phyloP scores from a whole-genome alignment of 2,888 invertebrate species.

The Elysia crispata region DNA sequence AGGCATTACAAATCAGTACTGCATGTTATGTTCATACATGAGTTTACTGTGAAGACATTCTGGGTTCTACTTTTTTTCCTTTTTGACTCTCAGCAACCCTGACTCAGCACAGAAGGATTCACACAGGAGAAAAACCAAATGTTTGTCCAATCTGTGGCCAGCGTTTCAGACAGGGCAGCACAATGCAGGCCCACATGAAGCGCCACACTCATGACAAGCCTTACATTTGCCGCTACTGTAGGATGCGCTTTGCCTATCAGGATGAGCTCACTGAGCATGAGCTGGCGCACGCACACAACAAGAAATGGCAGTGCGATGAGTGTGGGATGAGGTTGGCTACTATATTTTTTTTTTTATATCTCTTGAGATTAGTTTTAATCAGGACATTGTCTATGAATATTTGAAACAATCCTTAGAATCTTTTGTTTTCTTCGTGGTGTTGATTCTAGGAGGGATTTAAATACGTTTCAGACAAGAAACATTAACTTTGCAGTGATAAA shows the following conservation, averaged over 20 bases:
- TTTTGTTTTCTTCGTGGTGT: no score
- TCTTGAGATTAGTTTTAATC: background rate
- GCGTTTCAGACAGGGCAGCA: conserved; percentile 44
- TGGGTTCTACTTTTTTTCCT: no score
- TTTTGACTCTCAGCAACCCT: conserved; percentile 29
- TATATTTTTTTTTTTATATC: background rate
- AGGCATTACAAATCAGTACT: no score
- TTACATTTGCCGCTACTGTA: conserved; percentile 45
- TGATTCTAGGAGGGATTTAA: no score
- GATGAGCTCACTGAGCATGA: conserved; percentile 45
- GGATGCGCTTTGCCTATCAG: conserved; percentile 41
- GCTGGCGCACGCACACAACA: conserved; percentile 36
- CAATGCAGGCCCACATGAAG: conserved; percentile 43
- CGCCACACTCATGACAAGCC: conserved; percentile 42
- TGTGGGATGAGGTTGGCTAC: conserved; percentile 46
- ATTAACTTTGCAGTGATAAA: no score
- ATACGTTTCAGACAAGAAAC: no score
- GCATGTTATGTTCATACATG: no score
- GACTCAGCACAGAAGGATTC: conserved; percentile 37
- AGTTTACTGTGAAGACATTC: no score
- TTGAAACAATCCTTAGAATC: no score
- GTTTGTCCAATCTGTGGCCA: conserved; percentile 38
- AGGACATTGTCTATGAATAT: no score
- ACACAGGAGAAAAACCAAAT: conserved; percentile 43
- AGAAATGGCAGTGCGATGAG: conserved; percentile 47